Evolutionary conservation across 1,140 invertebrate species (phyloP).

Genomic region (Sitophilus oryzae): DNA sequence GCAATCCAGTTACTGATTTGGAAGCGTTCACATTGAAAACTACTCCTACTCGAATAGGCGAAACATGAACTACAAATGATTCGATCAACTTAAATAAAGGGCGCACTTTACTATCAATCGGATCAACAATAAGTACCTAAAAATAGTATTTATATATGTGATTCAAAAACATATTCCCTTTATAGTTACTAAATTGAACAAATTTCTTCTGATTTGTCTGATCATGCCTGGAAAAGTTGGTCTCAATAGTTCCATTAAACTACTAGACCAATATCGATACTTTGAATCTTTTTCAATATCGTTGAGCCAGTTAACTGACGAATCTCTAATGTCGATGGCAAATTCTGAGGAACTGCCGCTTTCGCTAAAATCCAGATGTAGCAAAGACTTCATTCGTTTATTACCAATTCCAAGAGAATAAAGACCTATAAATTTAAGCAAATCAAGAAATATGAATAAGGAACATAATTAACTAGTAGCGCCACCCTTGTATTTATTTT

Average conservation of each 20-base stretch:
- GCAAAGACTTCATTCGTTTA: constrained; percentile 52
- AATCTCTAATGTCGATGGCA: constrained; percentile 88
- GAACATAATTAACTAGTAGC: too few relatives aligned
- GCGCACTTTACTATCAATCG: constrained; percentile 60
- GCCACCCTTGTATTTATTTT: too few relatives aligned
- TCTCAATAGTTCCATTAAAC: constrained; percentile 81
- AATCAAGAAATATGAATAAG: too few relatives aligned
- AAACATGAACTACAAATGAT: constrained; percentile 85
- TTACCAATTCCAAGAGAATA: constrained; percentile 64
- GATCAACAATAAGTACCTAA: constrained; percentile 84
- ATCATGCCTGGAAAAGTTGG: constrained; percentile 98
- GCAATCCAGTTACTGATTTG: constrained; percentile 52
- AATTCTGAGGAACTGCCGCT: constrained; percentile 64
- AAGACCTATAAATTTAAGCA: constrained; percentile 52
- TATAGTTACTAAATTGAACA: constrained; percentile 76
- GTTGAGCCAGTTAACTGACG: constrained; percentile 89
- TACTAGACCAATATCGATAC: constrained; percentile 84
- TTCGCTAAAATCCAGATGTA: constrained; percentile 70
- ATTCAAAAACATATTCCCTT: not conserved
- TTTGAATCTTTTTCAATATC: constrained; percentile 88
- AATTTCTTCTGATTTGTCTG: constrained; percentile 86
- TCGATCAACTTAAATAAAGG: constrained; percentile 81
- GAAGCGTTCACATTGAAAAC: constrained; percentile 65
- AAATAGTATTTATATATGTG: constrained; percentile 22
- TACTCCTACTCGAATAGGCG: constrained; percentile 83